Evolutionary conservation across 2,797 vertebrate genomes (phyloP), one percentile per base, ranked within the genome.

Genomic region (Hippoglossus hippoglossus): DNA sequence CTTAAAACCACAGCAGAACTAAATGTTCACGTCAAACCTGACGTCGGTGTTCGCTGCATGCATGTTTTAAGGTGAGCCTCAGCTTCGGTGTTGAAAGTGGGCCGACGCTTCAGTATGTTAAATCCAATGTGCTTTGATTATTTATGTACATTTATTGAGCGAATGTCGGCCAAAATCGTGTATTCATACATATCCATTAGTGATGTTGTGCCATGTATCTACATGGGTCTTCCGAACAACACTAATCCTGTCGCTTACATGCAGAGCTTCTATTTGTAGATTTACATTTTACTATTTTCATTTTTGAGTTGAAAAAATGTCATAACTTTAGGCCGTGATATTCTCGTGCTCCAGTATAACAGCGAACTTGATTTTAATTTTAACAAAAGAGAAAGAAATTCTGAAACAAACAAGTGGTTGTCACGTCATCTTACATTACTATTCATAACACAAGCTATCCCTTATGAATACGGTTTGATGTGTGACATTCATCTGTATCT

Each of bases 201-300:
- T 56, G 52, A 73, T 19, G 22, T 51, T 31, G 44, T 11, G 50
- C 59, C 53, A 8, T 47, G 71, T 46, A 6, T 80, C 73, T 63
- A 11, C 64, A 10, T 22, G 58, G 0, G 63, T 79, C 71, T 80
- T 81, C 76, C 75, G 55, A 57, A 81, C 57, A 58, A 21, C n/a
- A 16, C n/a, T 36, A 28, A 41, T 46, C 26, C 55, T 41, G 54
- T 58, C 53, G 57, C 59, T 59, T 49, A 41, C n/a, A 7, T 50
- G 22, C 19, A 64, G 70, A 59, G 57, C 50, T 51, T 63, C 70
- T 65, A 34, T 65, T 72, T 18, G 9, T 51, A 26, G 47, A 79
- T 19, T 63, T 24, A 13, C 3, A 25, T 64, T 31, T 61, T 24
- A 59, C 7, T 5, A 7, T 59, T 49, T 65, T 22, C 9, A 25